Base-by-base conservation (phyloP, 2,113 vertebrate genomes). In the Phaetusa simplex region DNA sequence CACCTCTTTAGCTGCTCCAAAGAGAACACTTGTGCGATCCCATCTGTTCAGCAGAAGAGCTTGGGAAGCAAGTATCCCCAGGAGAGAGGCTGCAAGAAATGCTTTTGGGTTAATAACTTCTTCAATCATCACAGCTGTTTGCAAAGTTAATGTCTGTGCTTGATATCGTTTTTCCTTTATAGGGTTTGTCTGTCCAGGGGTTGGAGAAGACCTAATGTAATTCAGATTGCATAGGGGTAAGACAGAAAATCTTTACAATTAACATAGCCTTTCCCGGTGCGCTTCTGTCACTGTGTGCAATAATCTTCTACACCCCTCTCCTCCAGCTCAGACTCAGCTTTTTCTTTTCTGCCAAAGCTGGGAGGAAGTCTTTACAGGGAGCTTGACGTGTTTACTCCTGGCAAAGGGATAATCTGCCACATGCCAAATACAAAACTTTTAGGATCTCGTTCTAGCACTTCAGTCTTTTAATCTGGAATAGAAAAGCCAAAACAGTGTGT, bases 41-140 rank as follows among this genome's bases (percentile, higher is more conserved):
- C 87, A 86, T 92, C 70, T 95, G 85, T 76, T 96, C 74, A 82
- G 40, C 56, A 69, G 62, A 89, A 95, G 27, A 93, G 34, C 45
- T 87, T 82, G 40, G 82, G 40, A 94, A 95, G 30, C 8, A 76
- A 90, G 22, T 45, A 66, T 62, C 22, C 66, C 74, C 78, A 73
- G n/a, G 74, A 82, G n/a, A 86, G 38, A 72, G 19, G 40, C 69
- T 87, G 14, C 42, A 65, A 90, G 43, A 69, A 91, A 87, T 32
- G 32, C 7, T 76, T 77, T 24, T 29, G 18, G n/a, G 40, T 88
- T 85, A 90, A 76, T 49, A 89, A 85, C 40, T 77, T 43, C 22
- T 64, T 76, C 42, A 80, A 45, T 80, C 5, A 45, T 55, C 58
- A 45, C 53, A 90, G 49, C 34, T 61, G 34, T 82, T 90, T 73